A percentile compares a stretch with the other conserved stretches of the same genome.
Conservation (phyloP, 1,140 invertebrate species). For the Caenorhabditis tropicalis region DNA sequence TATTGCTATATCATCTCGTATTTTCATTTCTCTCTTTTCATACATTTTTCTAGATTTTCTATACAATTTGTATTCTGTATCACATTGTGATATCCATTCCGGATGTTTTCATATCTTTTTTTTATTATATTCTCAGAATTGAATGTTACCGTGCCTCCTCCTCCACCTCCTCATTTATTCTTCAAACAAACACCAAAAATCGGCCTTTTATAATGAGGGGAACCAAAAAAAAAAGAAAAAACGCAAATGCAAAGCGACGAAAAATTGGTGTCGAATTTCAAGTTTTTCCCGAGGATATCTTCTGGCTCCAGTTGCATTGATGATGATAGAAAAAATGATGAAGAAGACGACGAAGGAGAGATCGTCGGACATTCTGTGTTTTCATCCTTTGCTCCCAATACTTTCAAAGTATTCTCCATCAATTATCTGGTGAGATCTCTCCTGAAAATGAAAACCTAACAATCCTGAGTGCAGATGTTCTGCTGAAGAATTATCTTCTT, state of each 20-base stretch:
- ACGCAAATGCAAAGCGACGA: slow-evolving; percentile 35
- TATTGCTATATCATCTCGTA: slow-evolving; percentile 21
- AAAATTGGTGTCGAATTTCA: slow-evolving; percentile 40
- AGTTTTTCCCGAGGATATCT: slow-evolving; percentile 21
- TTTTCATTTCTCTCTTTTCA: background rate
- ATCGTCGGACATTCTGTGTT: background rate
- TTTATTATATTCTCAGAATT: background rate
- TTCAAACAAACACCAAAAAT: background rate
- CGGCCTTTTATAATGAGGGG: slow-evolving; percentile 17
- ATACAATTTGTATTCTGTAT: background rate
- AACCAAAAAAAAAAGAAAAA: slow-evolving; percentile 4
- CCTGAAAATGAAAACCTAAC: no score
- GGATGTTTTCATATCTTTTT: background rate
- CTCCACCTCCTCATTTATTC: background rate
- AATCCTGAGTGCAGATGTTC: no score
- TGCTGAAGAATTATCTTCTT: no score
- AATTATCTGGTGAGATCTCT: no score
- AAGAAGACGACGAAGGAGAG: background rate
- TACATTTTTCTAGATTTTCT: background rate
- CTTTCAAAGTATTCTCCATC: no score
- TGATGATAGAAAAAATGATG: background rate
- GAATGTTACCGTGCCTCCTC: no score
- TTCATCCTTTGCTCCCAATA: background rate
- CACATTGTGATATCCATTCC: background rate
- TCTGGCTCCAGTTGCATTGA: slow-evolving; percentile 20